Percentiles rank a stretch among this genome's conserved stretches.
Conservation (phyloP, 2,113 vertebrate species). For the Phalacrocorax aristotelis region DNA sequence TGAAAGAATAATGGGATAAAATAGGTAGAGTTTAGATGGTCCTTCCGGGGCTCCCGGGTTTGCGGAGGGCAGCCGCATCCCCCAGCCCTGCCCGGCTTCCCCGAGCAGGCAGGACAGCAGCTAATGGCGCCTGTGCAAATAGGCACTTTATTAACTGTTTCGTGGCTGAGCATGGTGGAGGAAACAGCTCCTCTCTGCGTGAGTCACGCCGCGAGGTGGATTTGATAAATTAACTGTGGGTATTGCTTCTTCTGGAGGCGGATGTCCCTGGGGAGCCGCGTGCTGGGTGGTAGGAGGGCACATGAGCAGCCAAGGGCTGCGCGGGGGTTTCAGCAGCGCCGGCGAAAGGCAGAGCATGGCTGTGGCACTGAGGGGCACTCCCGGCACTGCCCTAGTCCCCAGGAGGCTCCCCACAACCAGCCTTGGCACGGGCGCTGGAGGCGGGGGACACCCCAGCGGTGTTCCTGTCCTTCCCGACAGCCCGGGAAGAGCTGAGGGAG, state of each 20-base stretch:
- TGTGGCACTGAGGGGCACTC: neutral
- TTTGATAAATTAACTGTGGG: neutral
- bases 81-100: neutral
- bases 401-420: neutral
- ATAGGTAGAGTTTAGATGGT: neutral
- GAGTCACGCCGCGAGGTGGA: accelerated
- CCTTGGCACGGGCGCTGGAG: accelerated
- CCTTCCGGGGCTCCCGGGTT: neutral
- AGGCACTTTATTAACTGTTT: neutral
- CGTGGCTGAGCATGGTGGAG: neutral
- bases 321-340: accelerated
- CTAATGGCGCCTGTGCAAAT: neutral
- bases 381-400: neutral
- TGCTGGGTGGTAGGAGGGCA: neutral
- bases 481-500: neutral
- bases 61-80: neutral
- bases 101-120: neutral
- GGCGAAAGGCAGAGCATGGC: accelerated
- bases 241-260: neutral
- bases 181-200: neutral
- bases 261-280: accelerated
- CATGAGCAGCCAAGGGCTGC: accelerated
- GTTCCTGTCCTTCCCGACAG: accelerated
- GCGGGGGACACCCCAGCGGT: neutral
- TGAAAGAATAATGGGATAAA: neutral